phyloP scores from a whole-genome alignment of 1,140 invertebrate species.

The Plectrocnemia conspersa region DNA sequence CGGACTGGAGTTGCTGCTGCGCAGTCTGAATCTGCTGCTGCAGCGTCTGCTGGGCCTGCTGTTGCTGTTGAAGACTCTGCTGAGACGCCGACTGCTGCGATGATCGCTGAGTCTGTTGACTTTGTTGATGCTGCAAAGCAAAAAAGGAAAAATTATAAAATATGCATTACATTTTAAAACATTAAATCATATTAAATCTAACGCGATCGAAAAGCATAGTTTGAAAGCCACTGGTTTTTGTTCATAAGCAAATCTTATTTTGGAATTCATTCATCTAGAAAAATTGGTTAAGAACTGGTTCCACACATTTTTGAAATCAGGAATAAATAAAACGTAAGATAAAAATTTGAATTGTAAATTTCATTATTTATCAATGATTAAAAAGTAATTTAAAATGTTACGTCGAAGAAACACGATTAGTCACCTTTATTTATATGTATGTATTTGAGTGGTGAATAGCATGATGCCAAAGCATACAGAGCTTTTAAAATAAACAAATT shows the following conservation, averaged over 20 bases:
- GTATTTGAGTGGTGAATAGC: too few species aligned
- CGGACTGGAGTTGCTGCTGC: constrained; percentile 42
- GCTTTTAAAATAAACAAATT: too few species aligned
- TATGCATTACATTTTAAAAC: background rate
- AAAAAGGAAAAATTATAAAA: constrained; percentile 10
- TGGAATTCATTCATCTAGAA: constrained; percentile 2
- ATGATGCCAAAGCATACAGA: too few species aligned
- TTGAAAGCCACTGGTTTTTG: too few species aligned
- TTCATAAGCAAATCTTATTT: constrained; percentile 19
- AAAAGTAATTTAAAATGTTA: too few species aligned
- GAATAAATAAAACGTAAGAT: too few species aligned
- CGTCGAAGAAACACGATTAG: too few species aligned
- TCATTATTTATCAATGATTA: too few species aligned
- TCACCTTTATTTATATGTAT: too few species aligned
- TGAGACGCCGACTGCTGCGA: constrained; percentile 40
- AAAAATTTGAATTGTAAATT: too few species aligned
- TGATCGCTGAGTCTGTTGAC: constrained; percentile 42
- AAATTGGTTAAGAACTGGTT: background rate
- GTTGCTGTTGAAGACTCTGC: constrained; percentile 43
- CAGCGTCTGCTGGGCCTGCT: constrained; percentile 39
- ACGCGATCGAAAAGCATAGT: too few species aligned
- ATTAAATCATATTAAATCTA: too few species aligned
- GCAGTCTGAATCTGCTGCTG: constrained; percentile 42
- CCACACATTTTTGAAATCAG: background rate
- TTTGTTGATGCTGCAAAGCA: constrained; percentile 39